phyloP scores from a whole-genome alignment of 2,888 invertebrate genomes.

The Apotomis turbidana region DNA sequence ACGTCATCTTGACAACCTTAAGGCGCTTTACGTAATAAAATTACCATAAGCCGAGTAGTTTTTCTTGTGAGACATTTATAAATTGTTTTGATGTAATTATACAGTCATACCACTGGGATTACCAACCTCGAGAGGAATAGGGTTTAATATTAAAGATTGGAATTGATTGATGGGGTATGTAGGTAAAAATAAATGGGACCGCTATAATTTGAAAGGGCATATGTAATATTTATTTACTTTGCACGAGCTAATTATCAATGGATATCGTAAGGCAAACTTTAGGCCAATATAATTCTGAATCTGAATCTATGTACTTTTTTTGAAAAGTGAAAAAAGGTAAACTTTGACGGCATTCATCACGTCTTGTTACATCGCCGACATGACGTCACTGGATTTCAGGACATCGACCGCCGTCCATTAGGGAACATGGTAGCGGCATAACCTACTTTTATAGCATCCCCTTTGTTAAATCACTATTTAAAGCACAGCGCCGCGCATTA shows the following conservation, averaged over 20 bases:
- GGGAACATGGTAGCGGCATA: slow-evolving; percentile 7
- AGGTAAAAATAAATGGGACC: background rate
- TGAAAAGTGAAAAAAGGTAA: no score
- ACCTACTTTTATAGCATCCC: slow-evolving; percentile 33
- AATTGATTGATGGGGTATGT: background rate
- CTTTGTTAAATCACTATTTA: slow-evolving; percentile 32
- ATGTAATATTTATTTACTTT: no score
- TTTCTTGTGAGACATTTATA: slow-evolving; percentile 32
- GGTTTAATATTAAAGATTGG: background rate
- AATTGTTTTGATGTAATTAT: slow-evolving; percentile 20
- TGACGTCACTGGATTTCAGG: slow-evolving; percentile 6
- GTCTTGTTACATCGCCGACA: background rate
- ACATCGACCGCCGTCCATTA: slow-evolving; percentile 19
- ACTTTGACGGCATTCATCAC: no score
- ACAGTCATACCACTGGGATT: background rate
- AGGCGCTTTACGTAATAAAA: slow-evolving; percentile 34
- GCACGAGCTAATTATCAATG: no score
- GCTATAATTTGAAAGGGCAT: background rate
- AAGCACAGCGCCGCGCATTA: slow-evolving; percentile 24
- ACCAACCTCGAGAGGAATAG: background rate
- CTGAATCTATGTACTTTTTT: no score
- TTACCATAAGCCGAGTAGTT: slow-evolving; percentile 35
- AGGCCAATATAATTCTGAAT: no score
- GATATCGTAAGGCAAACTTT: no score
- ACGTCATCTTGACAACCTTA: slow-evolving; percentile 25